Evolutionary conservation across 2,797 vertebrate genomes (phyloP), one percentile per base, ranked within the genome.

Genomic region (Onychomys arenicola): DNA sequence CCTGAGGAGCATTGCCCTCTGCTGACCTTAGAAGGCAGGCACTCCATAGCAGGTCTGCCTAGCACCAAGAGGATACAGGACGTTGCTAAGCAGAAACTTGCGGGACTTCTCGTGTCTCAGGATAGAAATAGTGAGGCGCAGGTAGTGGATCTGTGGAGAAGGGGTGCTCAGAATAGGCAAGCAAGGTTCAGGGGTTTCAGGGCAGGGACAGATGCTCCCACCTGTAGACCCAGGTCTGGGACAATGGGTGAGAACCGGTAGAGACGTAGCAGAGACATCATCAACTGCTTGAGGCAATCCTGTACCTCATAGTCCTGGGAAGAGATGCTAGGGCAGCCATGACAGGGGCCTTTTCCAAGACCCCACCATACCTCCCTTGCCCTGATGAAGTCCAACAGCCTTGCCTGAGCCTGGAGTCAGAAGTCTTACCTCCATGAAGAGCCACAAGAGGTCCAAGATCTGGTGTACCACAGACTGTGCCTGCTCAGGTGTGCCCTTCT

Each of bases 211-310:
- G 29, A 37, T 4, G 55, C 5, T 46, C 98, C 97, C 96, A 99
- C 99, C 99, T 99, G 99, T 97, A 99, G 99, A 95, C 99, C 99
- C 81, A 99, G 98, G 98, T 99, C 99, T 61, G 99, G 99, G 97
- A 99, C 99, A 96, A 99, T 99, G 81, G 99, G 99, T 0, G 99
- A 99, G 98, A 99, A 99, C 37, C 99, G 99, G 97, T 99, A 99
- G 1, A 99, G 99, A 75, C 99, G 99, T 93, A 99, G 98, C 83
- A 99, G 98, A 6, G 99, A 99, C 99, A 99, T 99, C 99, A 99
- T 99, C 96, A 99, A 98, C 98, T 99, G 99, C 98, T 99, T 99
- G 98, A 99, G 99, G 97, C 99, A 99, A 97, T 99, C 99, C 0
- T 99, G 99, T 21, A 99, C 99, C 97, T 99, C 99, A 4, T 99